phyloP scores from a whole-genome alignment of 1,140 invertebrate genomes.

The Drosophila paulistorum region DNA sequence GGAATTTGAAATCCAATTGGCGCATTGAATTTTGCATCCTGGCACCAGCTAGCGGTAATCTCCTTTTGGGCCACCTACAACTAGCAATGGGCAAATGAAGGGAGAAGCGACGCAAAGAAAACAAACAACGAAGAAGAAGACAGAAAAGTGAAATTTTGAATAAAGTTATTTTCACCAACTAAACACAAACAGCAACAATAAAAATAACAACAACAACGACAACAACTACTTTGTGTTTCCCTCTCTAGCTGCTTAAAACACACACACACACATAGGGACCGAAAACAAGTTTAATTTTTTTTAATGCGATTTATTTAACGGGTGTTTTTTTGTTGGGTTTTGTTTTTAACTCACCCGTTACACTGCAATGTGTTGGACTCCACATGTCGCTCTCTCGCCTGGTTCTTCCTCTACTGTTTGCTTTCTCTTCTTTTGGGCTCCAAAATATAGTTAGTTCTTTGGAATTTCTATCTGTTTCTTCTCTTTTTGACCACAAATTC shows the following conservation, averaged over 20 bases:
- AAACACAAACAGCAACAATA: slow-evolving; percentile 13
- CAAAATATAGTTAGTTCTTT: slow-evolving; percentile 2
- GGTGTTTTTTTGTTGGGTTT: slow-evolving; percentile 27
- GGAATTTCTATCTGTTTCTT: not conserved
- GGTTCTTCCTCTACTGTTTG: slow-evolving; percentile 20
- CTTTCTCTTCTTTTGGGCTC: slow-evolving; percentile 3
- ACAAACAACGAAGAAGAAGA: slow-evolving; percentile 18
- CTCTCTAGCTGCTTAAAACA: slow-evolving; percentile 44
- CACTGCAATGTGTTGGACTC: slow-evolving; percentile 76
- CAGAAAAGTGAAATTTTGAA: slow-evolving; percentile 66
- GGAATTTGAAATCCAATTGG: not conserved
- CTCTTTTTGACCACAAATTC: slow-evolving; percentile 3
- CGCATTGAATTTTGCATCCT: not conserved
- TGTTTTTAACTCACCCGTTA: slow-evolving; percentile 66
- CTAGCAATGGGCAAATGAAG: not conserved
- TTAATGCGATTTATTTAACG: slow-evolving; percentile 61
- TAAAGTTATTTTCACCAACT: slow-evolving; percentile 42
- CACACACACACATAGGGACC: slow-evolving; percentile 19
- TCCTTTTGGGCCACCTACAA: too few species aligned
- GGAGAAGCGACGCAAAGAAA: not conserved
- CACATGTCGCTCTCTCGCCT: slow-evolving; percentile 62
- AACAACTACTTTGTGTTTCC: slow-evolving; percentile 9
- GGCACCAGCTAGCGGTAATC: not conserved
- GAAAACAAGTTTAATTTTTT: slow-evolving; percentile 61
- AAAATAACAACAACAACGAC: slow-evolving; percentile 32